Evolutionary conservation across 2,113 vertebrate species (phyloP).

Genomic region (Cynoglossus semilaevis): DNA sequence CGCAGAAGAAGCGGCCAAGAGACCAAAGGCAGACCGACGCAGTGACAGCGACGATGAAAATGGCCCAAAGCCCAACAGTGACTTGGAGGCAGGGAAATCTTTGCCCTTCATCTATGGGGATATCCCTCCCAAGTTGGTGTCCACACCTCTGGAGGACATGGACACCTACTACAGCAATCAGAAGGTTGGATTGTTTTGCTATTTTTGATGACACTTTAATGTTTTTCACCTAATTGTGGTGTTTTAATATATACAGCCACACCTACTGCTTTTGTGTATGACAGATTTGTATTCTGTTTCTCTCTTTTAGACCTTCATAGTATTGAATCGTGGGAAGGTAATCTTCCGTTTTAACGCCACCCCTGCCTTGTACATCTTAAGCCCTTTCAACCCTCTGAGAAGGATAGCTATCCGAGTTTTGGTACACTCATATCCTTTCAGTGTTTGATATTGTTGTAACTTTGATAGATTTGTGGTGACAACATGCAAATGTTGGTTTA

Average conservation of each 20-base stretch:
- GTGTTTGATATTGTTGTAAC: constrained; percentile 25
- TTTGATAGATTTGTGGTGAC: constrained; percentile 42
- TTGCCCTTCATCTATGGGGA: constrained; percentile 97
- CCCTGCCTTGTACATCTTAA: constrained; percentile 95
- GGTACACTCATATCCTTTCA: constrained; percentile 99
- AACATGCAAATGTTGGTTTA: constrained; percentile 40
- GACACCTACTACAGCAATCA: constrained; percentile 93
- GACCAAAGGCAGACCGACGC: constrained; percentile 83
- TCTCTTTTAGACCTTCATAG: constrained; percentile 96
- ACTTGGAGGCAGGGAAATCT: constrained; percentile 95
- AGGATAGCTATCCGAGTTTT: constrained; percentile 95
- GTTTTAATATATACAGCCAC: background rate
- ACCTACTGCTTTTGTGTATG: background rate
- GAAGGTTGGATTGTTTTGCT: constrained; percentile 79
- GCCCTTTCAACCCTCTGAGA: constrained; percentile 94
- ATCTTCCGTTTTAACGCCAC: constrained; percentile 99
- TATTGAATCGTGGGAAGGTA: constrained; percentile 95
- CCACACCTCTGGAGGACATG: constrained; percentile 93
- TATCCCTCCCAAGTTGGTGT: constrained; percentile 87
- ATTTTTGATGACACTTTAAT: too few species aligned
- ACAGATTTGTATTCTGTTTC: background rate
- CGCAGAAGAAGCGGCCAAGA: constrained; percentile 88
- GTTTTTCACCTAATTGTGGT: background rate
- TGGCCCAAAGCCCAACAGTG: constrained; percentile 90
- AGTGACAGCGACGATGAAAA: constrained; percentile 87